Conservation (phyloP, 1,140 invertebrate species). For the Achroia grisella region DNA sequence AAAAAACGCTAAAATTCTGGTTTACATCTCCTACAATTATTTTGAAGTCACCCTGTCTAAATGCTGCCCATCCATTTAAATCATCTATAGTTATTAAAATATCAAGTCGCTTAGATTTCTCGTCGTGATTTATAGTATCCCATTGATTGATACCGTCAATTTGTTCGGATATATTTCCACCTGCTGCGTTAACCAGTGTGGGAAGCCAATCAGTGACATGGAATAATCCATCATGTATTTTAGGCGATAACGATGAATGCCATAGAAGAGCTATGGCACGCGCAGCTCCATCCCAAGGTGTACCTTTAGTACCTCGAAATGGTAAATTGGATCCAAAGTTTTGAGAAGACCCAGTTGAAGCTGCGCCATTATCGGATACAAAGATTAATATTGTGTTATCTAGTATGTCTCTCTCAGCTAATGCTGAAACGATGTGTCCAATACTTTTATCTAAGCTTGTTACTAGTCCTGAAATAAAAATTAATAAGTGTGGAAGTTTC, state of each 20-base stretch:
- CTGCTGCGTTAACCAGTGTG: slow-evolving; percentile 74
- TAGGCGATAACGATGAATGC: slow-evolving; percentile 77
- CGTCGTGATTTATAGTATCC: slow-evolving; percentile 74
- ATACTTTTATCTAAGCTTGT: slow-evolving; percentile 78
- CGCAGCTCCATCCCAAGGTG: slow-evolving; percentile 88
- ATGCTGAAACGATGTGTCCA: slow-evolving; percentile 80
- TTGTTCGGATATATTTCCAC: slow-evolving; percentile 8
- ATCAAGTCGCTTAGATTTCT: slow-evolving; percentile 72
- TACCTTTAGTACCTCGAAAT: slow-evolving; percentile 83
- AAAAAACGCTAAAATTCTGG: slow-evolving; percentile 14
- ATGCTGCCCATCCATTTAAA: slow-evolving; percentile 21
- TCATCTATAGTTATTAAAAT: slow-evolving; percentile 69
- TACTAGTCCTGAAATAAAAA: slow-evolving; percentile 57
- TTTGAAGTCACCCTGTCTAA: slow-evolving; percentile 33
- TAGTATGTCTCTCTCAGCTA: slow-evolving; percentile 78
- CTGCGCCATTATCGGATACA: slow-evolving; percentile 85
- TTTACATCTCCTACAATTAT: slow-evolving; percentile 27
- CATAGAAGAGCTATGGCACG: slow-evolving; percentile 83
- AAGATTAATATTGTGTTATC: slow-evolving; percentile 82
- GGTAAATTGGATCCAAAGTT: slow-evolving; percentile 92
- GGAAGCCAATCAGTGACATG: slow-evolving; percentile 91
- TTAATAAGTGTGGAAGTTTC: too few relatives aligned
- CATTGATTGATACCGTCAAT: slow-evolving; percentile 82
- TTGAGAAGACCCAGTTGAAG: slow-evolving; percentile 78
- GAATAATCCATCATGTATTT: slow-evolving; percentile 81